Conservation (phyloP, 2,797 vertebrate genomes). For the Brachyrhaphis roseni region DNA sequence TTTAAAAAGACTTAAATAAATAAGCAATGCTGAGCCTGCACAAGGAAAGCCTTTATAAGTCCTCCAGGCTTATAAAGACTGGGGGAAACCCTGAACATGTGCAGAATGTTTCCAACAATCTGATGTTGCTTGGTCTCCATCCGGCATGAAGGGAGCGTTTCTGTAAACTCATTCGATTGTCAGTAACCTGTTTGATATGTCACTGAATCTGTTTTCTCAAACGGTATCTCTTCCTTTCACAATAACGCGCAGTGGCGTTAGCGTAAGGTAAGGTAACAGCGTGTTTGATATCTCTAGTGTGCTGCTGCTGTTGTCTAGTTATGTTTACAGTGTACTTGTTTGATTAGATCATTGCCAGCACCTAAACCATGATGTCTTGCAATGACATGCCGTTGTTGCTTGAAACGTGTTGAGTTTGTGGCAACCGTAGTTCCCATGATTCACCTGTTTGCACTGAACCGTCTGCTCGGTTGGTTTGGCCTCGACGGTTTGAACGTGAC, state of each 20-base stretch:
- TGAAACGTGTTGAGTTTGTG: constrained; percentile 70
- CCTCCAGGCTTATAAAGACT: too few species aligned
- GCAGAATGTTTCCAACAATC: not conserved
- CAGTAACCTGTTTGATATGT: constrained; percentile 43
- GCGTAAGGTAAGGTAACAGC: constrained; percentile 72
- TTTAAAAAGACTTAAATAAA: too few species aligned
- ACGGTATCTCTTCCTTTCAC: constrained; percentile 72
- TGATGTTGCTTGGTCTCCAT: not conserved
- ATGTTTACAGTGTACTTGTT: constrained; percentile 65
- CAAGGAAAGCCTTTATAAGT: too few species aligned
- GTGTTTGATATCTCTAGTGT: constrained; percentile 68
- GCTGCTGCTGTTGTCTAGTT: constrained; percentile 73
- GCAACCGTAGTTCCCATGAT: constrained; percentile 62
- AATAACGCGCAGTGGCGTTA: constrained; percentile 76
- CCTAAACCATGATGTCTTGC: constrained; percentile 66
- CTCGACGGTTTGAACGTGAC: not conserved
- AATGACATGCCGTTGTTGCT: constrained; percentile 70
- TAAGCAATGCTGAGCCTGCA: too few species aligned
- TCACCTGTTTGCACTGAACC: constrained; percentile 54
- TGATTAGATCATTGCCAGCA: constrained; percentile 71
- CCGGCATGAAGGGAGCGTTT: not conserved
- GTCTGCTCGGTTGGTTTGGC: constrained; percentile 6
- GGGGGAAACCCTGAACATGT: not conserved
- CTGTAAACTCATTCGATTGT: constrained; percentile 14
- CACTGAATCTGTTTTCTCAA: constrained; percentile 61